Conservation (phyloP, 2,113 vertebrate species). For the Caloenas nicobarica region DNA sequence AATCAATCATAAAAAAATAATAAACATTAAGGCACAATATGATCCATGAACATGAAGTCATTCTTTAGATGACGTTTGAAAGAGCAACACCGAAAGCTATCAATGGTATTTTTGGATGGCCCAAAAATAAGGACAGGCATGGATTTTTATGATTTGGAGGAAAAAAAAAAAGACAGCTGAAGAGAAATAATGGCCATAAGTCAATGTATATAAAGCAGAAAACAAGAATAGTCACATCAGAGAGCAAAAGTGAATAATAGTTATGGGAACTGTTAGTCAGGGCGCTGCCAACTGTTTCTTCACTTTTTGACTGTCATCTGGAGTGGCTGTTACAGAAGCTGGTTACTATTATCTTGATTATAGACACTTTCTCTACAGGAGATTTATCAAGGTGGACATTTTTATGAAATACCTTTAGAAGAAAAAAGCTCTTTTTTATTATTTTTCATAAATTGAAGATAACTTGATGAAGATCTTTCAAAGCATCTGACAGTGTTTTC, state of each 20-base stretch:
- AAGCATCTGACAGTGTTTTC: neutral
- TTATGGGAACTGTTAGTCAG: neutral
- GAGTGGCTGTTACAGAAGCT: neutral
- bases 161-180: neutral
- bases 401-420: constrained; percentile 22
- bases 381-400: neutral
- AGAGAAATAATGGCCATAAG: neutral
- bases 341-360: neutral
- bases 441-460: neutral
- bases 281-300: neutral
- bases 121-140: neutral
- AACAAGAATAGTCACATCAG: neutral
- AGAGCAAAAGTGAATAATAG: neutral
- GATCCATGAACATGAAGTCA: neutral
- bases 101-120: neutral
- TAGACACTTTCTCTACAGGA: neutral
- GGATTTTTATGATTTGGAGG: neutral
- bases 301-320: neutral
- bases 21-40: neutral
- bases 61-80: neutral
- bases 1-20: neutral
- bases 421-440: neutral
- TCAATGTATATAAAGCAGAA: neutral
- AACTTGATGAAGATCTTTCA: neutral
- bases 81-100: neutral